These are phyloP conservation scores for Silvanus unidentatus DNA, from an alignment of 2,888 invertebrate species.

Conservation along the genomic window DNA sequence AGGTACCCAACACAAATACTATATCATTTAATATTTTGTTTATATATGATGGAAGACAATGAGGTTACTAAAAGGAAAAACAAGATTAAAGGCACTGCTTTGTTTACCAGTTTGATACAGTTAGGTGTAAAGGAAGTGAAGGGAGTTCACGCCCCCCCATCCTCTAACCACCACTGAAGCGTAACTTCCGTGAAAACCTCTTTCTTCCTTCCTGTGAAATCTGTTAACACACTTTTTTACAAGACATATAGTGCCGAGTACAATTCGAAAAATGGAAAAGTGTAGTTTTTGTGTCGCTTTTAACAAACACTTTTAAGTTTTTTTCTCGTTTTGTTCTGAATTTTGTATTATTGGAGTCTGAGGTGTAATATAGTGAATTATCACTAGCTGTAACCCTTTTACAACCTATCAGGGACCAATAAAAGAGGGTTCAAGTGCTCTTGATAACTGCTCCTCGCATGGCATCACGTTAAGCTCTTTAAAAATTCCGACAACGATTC, in stretches of 20 bases:
- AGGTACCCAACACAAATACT: not conserved
- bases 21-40: slow-evolving; percentile 11
- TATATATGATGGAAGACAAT: slow-evolving; percentile 11
- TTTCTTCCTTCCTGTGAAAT: slow-evolving; percentile 17
- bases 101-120: slow-evolving; percentile 20
- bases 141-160: slow-evolving; percentile 13
- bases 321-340: not conserved
- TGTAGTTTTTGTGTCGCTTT: too few relatives aligned
- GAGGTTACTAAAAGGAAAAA: slow-evolving; percentile 18
- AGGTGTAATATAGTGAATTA: slow-evolving; percentile 37
- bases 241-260: not conserved
- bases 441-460: slow-evolving; percentile 43
- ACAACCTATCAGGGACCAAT: slow-evolving; percentile 48
- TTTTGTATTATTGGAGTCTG: not conserved
- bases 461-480: slow-evolving; percentile 32
- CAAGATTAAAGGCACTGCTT: slow-evolving; percentile 22
- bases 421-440: slow-evolving; percentile 47
- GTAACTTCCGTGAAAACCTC: slow-evolving; percentile 15
- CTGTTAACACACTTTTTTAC: slow-evolving; percentile 9
- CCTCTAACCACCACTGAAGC: slow-evolving; percentile 7
- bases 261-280: not conserved
- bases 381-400: slow-evolving; percentile 47
- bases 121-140: slow-evolving; percentile 23
- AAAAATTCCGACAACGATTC: slow-evolving; percentile 40
- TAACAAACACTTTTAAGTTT: not conserved